Evolutionary conservation across 2,888 invertebrate species (phyloP).

Genomic region (Philhelius pedissequus): DNA sequence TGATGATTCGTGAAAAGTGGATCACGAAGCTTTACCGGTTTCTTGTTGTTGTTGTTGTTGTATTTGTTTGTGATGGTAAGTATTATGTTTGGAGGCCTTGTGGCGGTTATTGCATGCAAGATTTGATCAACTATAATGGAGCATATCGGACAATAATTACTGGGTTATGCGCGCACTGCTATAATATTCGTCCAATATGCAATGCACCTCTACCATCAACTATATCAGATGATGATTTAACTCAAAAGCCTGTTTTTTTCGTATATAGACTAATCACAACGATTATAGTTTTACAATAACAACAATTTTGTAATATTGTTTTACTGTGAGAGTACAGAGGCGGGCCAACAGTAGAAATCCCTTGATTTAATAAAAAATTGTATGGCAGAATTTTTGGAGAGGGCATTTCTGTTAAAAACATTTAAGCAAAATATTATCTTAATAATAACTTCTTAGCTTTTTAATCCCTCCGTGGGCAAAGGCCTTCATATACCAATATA

Average conservation of each 20-base stretch:
- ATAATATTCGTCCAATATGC: not conserved
- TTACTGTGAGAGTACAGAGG: not conserved
- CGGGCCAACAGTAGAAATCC: not conserved
- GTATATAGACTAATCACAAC: slow-evolving; percentile 24
- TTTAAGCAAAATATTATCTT: too few relatives aligned
- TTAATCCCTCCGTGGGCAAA: too few relatives aligned
- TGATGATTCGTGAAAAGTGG: slow-evolving; percentile 68
- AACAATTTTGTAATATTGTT: slow-evolving; percentile 30
- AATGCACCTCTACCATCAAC: not conserved
- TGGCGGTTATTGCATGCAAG: slow-evolving; percentile 12
- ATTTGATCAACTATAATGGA: slow-evolving; percentile 59
- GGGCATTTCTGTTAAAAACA: too few relatives aligned
- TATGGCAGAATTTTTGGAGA: not conserved
- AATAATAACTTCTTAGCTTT: too few relatives aligned
- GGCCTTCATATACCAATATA: too few relatives aligned
- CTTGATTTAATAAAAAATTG: not conserved
- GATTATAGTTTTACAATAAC: slow-evolving; percentile 27
- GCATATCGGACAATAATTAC: slow-evolving; percentile 59
- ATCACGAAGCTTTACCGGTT: slow-evolving; percentile 64
- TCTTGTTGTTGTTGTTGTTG: slow-evolving; percentile 11
- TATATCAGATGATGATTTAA: not conserved
- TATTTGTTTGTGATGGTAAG: not conserved
- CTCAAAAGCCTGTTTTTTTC: not conserved
- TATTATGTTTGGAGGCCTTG: not conserved
- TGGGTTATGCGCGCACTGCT: slow-evolving; percentile 40